Percentiles rank a stretch among this genome's conserved stretches.
These are phyloP conservation scores for Trissoscelio sp. DNA, from an alignment of 2,888 invertebrate species.

Conservation along the genomic window DNA sequence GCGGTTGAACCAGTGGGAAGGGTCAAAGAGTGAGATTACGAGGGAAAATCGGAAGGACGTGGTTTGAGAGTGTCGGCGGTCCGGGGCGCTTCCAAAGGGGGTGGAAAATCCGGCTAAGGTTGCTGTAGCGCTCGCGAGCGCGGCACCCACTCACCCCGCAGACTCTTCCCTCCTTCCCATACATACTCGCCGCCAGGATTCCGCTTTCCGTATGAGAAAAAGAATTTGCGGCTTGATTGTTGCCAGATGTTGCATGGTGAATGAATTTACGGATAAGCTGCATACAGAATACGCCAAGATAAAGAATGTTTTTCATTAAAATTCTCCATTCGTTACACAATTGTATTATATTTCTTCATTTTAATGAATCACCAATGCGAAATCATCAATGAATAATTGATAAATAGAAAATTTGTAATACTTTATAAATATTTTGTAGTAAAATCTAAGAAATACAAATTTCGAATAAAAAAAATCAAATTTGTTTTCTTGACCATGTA, in stretches of 20 bases:
- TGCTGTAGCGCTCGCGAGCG: too few species aligned
- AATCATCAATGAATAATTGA: not conserved
- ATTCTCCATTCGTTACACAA: constrained; percentile 62
- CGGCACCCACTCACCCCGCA: too few species aligned
- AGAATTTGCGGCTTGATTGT: constrained; percentile 70
- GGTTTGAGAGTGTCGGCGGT: too few species aligned
- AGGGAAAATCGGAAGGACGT: too few species aligned
- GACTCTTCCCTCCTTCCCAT: constrained; percentile 45
- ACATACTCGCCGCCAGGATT: constrained; percentile 62
- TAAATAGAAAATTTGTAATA: not conserved
- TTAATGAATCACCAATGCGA: constrained; percentile 27
- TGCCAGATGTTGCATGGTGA: constrained; percentile 70
- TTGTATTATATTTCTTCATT: constrained; percentile 43
- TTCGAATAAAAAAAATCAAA: too few species aligned
- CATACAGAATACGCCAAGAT: constrained; percentile 64
- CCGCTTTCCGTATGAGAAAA: constrained; percentile 69
- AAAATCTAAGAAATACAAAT: too few species aligned
- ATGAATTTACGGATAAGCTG: constrained; percentile 68
- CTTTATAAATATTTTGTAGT: too few species aligned
- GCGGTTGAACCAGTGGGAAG: too few species aligned
- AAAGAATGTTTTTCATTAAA: constrained; percentile 69
- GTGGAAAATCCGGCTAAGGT: too few species aligned
- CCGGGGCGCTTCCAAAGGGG: too few species aligned
- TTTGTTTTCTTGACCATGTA: too few species aligned
- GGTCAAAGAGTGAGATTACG: too few species aligned